phyloP scores from a whole-genome alignment of 2,888 invertebrate species.

The Parasteatoda lunata region DNA sequence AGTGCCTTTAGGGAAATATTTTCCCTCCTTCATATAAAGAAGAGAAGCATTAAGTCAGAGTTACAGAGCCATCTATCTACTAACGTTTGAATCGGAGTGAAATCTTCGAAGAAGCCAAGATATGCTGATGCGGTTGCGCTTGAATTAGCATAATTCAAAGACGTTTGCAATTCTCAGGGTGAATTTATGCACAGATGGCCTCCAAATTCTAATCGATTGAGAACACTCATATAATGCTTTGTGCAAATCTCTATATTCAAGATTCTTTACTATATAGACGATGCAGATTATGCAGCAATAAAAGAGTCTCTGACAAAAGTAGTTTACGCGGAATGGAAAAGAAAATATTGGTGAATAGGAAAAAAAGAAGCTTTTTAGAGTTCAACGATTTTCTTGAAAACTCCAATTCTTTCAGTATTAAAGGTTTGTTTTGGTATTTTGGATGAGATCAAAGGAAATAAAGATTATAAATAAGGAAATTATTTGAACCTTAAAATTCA shows the following conservation, averaged over 20 bases:
- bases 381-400: too few species aligned
- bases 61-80: constrained; percentile 20
- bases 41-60: constrained; percentile 34
- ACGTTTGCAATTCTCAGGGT: constrained; percentile 17
- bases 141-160: constrained; percentile 58
- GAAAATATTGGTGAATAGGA: too few species aligned
- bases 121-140: constrained; percentile 46
- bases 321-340: too few species aligned
- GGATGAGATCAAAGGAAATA: too few species aligned
- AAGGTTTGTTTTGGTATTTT: too few species aligned
- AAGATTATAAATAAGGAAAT: too few species aligned
- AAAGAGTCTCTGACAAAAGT: background rate
- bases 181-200: constrained; percentile 59
- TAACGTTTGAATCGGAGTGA: constrained; percentile 31
- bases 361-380: too few species aligned
- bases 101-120: constrained; percentile 44
- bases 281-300: constrained; percentile 38
- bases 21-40: background rate
- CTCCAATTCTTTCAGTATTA: too few species aligned
- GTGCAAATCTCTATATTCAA: constrained; percentile 1
- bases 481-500: too few species aligned
- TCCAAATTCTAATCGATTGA: constrained; percentile 47
- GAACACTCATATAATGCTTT: constrained; percentile 38
- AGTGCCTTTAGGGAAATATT: too few species aligned
- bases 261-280: constrained; percentile 12